Percentiles rank a stretch among this genome's conserved stretches.
Conservation (phyloP, 2,113 vertebrate genomes). For the Polyodon spathula region DNA sequence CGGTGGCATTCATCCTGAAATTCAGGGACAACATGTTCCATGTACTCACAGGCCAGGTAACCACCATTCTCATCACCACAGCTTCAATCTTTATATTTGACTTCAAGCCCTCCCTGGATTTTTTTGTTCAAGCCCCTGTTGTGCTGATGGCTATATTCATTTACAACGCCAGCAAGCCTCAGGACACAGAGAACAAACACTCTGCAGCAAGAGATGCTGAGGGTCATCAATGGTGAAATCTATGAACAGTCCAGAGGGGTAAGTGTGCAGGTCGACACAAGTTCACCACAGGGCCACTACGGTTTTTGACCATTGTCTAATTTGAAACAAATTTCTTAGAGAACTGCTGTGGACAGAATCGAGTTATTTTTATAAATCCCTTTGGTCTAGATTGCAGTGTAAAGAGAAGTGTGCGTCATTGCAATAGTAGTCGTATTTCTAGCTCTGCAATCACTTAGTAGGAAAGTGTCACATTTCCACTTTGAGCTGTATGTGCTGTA, state of each 20-base stretch:
- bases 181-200: conserved; percentile 52
- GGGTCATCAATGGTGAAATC: conserved; percentile 66
- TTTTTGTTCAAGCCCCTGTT: conserved; percentile 86
- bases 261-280: conserved; percentile 30
- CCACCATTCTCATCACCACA: conserved; percentile 79
- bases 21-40: conserved; percentile 99
- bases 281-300: no score
- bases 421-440: no score
- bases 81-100: conserved; percentile 82
- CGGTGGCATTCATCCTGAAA: conserved; percentile 93
- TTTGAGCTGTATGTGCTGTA: no score
- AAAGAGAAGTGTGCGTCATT: no score
- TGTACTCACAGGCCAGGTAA: conserved; percentile 86
- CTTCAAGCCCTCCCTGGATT: conserved; percentile 83
- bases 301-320: background rate
- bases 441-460: no score
- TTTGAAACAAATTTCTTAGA: conserved; percentile 4
- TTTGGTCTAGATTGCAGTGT: no score
- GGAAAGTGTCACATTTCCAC: no score
- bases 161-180: conserved; percentile 73
- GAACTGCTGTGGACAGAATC: no score
- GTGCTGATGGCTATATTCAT: conserved; percentile 92
- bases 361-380: no score
- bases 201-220: conserved; percentile 65
- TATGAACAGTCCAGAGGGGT: conserved; percentile 87